A percentile compares a stretch with the other conserved stretches of the same genome.
Evolutionary conservation across 2,113 vertebrate species (phyloP).

Genomic region (Corythoichthys intestinalis): DNA sequence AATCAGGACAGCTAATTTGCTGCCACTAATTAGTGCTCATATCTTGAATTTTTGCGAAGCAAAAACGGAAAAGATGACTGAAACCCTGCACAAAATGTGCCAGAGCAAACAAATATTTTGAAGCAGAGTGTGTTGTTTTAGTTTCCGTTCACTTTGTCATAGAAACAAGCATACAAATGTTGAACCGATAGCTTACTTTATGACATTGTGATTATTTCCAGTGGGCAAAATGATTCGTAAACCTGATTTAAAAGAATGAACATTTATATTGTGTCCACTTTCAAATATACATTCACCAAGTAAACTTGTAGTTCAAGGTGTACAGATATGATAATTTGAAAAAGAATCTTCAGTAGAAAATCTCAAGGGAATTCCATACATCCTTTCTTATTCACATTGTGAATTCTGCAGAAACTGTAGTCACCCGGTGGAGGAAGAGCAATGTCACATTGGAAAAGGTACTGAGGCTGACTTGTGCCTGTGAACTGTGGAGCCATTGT

Average conservation of each 20-base stretch:
- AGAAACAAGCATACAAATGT: no score
- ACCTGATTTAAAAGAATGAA: not conserved
- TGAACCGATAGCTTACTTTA: no score
- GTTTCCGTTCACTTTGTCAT: no score
- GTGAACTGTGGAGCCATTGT: constrained; percentile 52
- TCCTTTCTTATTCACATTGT: not conserved
- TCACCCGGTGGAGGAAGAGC: not conserved
- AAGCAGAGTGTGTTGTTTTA: no score
- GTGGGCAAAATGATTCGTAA: not conserved
- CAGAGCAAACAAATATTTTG: no score
- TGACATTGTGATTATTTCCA: not conserved
- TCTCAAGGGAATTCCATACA: not conserved
- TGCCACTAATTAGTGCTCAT: no score
- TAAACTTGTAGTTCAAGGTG: not conserved
- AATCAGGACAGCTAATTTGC: no score
- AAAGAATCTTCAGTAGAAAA: not conserved
- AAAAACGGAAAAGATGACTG: no score
- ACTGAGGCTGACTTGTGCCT: constrained; percentile 31
- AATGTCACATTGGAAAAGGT: constrained; percentile 17
- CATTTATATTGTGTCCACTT: not conserved
- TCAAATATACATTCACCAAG: not conserved
- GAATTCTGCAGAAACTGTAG: constrained; percentile 11
- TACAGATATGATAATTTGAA: not conserved
- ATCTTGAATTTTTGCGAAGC: no score
- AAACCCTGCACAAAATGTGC: no score